Conservation (phyloP, 92 coral and sea anemone species). For the Actinernus sp. region DNA sequence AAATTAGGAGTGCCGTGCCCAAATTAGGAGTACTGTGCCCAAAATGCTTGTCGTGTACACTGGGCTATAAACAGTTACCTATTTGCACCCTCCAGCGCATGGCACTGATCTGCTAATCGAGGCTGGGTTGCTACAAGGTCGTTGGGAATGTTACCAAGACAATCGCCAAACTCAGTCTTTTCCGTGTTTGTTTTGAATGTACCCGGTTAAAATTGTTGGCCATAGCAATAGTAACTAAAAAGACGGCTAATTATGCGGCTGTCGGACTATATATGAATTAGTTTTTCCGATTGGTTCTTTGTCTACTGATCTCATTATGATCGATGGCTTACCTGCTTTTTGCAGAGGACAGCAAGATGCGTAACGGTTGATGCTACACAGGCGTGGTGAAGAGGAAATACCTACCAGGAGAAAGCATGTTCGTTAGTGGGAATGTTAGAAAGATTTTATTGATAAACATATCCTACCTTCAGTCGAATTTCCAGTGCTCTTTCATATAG, state of each 20-base stretch:
- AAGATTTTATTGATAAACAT: neutral
- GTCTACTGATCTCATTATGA: too few species aligned
- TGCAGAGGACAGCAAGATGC: slow-evolving; percentile 83
- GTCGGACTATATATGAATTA: too few species aligned
- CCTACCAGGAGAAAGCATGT: slow-evolving; percentile 22
- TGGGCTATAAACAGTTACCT: neutral
- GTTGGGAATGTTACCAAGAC: neutral
- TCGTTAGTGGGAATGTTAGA: neutral
- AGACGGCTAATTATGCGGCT: too few species aligned
- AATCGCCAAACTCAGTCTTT: neutral
- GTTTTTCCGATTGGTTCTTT: too few species aligned
- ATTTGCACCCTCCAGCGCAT: too few species aligned
- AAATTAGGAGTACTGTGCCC: too few species aligned
- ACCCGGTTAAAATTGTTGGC: too few species aligned
- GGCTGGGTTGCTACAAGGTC: too few species aligned
- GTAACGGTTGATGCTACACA: slow-evolving; percentile 90
- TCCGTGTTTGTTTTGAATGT: neutral
- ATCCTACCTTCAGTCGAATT: slow-evolving; percentile 80
- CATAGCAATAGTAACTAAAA: too few species aligned
- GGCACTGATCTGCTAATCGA: too few species aligned
- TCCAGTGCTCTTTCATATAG: slow-evolving; percentile 82
- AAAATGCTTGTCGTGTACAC: too few species aligned
- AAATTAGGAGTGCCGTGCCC: too few species aligned
- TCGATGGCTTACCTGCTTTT: slow-evolving; percentile 75
- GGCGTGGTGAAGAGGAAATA: slow-evolving; percentile 78